Conservation (phyloP, 2,797 vertebrate genomes). For the Aplochiton taeniatus region DNA sequence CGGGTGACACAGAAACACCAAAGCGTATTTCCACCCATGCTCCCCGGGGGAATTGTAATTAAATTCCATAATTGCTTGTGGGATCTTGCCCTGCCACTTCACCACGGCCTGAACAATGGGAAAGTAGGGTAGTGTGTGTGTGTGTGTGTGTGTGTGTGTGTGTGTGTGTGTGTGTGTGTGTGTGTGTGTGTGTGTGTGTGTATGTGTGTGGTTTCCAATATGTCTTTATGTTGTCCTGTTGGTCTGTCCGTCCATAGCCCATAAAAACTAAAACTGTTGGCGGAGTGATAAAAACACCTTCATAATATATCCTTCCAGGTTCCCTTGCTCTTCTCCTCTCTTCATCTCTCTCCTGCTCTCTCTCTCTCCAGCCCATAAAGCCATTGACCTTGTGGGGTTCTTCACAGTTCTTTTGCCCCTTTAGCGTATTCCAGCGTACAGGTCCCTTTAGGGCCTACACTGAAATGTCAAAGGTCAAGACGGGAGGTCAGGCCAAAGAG, state of each 20-base stretch:
- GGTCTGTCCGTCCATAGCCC: no score
- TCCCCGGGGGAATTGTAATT: slow-evolving; percentile 72
- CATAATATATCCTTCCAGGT: no score
- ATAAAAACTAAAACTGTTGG: no score
- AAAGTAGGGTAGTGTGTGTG: slow-evolving; percentile 61
- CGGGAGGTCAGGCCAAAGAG: slow-evolving; percentile 55
- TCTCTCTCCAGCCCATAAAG: slow-evolving; percentile 51
- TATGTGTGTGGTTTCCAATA: neutral
- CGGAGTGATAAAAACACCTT: no score
- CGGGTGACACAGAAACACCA: slow-evolving; percentile 46
- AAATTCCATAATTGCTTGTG: slow-evolving; percentile 80
- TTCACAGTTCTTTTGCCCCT: slow-evolving; percentile 45
- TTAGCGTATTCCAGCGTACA: slow-evolving; percentile 60
- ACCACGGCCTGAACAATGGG: slow-evolving; percentile 45
- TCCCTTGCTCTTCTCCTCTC: neutral
- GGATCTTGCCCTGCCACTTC: slow-evolving; percentile 57
- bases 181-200: slow-evolving; percentile 21
- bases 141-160: slow-evolving; percentile 19
- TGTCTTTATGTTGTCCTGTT: neutral
- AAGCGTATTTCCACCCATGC: slow-evolving; percentile 57
- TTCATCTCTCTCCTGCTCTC: neutral
- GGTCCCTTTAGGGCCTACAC: slow-evolving; percentile 65
- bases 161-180: slow-evolving; percentile 23
- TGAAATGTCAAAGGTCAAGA: slow-evolving; percentile 56
- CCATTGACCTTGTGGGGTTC: slow-evolving; percentile 49